Evolutionary conservation across 1,140 invertebrate species (phyloP).

Genomic region (Mylabris phalerata): DNA sequence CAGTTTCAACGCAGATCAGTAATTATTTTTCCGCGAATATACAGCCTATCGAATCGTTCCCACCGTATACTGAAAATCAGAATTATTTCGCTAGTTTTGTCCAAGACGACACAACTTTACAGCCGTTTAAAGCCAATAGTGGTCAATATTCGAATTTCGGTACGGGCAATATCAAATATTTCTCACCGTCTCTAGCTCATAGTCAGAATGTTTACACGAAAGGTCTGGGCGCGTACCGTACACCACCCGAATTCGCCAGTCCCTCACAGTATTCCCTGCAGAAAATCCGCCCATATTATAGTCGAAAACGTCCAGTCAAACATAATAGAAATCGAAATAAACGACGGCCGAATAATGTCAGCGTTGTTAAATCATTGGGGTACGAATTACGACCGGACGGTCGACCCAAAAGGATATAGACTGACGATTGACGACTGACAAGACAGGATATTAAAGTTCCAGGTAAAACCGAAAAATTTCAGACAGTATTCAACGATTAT

Average conservation of each 20-base stretch:
- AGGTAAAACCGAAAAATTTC: not conserved
- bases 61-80: too few relatives aligned
- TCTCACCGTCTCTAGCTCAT: not conserved
- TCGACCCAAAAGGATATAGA: conserved; percentile 26
- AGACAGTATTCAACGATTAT: not conserved
- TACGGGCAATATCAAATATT: conserved; percentile 1
- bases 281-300: too few relatives aligned
- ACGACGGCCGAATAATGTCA: too few relatives aligned
- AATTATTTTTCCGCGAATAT: too few relatives aligned
- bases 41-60: not conserved
- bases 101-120: not conserved
- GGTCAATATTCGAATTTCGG: not conserved
- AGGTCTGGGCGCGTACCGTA: too few relatives aligned
- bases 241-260: too few relatives aligned
- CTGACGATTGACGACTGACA: conserved; percentile 6
- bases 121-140: not conserved
- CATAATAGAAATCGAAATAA: too few relatives aligned
- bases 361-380: conserved; percentile 19
- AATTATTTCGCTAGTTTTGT: too few relatives aligned
- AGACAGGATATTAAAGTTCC: not conserved
- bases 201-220: too few relatives aligned
- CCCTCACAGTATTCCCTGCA: too few relatives aligned
- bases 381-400: conserved; percentile 29
- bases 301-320: too few relatives aligned
- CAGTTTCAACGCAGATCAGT: not conserved